A percentile compares a stretch with the other conserved stretches of the same genome.
Evolutionary conservation across 2,888 invertebrate species (phyloP).

Genomic region (Piscicola geometra): DNA sequence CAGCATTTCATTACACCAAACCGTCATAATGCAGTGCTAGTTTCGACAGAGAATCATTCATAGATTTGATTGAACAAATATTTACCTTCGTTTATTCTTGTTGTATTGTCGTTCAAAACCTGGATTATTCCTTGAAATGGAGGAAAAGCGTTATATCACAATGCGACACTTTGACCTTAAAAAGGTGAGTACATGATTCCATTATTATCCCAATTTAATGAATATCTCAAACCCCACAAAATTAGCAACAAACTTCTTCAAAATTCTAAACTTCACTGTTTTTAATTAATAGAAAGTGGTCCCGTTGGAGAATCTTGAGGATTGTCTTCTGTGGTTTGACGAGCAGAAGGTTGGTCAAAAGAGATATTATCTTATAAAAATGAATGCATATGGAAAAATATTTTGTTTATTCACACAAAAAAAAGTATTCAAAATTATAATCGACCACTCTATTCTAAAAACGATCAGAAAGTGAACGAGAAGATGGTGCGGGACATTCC

Average conservation of each 20-base stretch:
- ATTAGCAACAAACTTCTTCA: no score
- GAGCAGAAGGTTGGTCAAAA: conserved; percentile 10
- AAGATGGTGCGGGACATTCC: background rate
- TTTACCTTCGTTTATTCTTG: no score
- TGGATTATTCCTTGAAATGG: conserved; percentile 18
- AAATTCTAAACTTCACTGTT: no score
- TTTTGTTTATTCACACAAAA: no score
- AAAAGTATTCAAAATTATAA: background rate
- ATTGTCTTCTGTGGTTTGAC: conserved; percentile 6
- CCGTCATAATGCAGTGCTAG: no score
- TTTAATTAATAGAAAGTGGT: conserved; percentile 11
- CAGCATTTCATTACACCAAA: no score
- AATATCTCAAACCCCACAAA: no score
- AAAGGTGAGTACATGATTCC: conserved; percentile 11
- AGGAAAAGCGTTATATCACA: conserved; percentile 29
- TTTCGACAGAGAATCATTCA: no score
- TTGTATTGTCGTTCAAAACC: no score
- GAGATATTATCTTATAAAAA: background rate
- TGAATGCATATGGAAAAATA: background rate
- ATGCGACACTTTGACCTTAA: conserved; percentile 30
- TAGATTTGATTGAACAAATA: no score
- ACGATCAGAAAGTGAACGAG: background rate
- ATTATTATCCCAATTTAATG: background rate
- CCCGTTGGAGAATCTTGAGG: conserved; percentile 6
- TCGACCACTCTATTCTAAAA: background rate